Evolutionary conservation across 1,140 invertebrate species (phyloP), one percentile per base, ranked within the genome.

Genomic region (Homarus americanus): DNA sequence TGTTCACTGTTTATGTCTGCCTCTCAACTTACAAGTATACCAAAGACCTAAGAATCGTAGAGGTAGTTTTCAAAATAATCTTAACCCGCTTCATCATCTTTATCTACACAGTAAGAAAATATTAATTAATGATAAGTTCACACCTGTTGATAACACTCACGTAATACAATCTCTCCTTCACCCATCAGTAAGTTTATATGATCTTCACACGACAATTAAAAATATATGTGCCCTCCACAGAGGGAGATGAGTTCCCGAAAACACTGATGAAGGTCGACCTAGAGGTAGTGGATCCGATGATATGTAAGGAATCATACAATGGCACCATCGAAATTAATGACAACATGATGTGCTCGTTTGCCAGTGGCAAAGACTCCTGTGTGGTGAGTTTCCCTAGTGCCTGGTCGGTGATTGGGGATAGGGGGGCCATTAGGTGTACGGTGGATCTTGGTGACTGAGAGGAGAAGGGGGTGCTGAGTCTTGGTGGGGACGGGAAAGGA

Each of bases 331-430:
- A 38, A 1, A 76, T 76, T 36, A 76, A 34, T 0, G 75, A 40
- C 0, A 40, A 40, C 75, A 76, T 76, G 75, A 7, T 76, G 36
- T 76, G 75, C 36, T 28, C 75, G 0, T 41, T 0, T 36, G 40
- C 75, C 5, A n/a, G 7, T 15, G 75, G 75, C 9, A 76, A 76
- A 36, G 75, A 76, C n/a, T 15, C 75, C 12, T 76, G 75, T n/a
- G 36, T 76, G 9, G 75, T 76, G n/a, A 76, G 75, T 17, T 20
- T 28, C 75, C 36, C 36, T 40, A 24, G 20, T 17, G 9, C 34
- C 36, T 24, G 72, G 72, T 36, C 1, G 66, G 7, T 38, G 44
- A 49, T 7, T 0, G 44, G 44, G 44, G 44, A 15, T 7, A 15
- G 44, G 44, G 44, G 1, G 44, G 0, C 7, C 0, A 49, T 15